Percentiles rank a stretch among this genome's conserved stretches.
These are phyloP conservation scores for Hemitrygon akajei DNA, from an alignment of 2,797 vertebrate species.

Conservation along the genomic window DNA sequence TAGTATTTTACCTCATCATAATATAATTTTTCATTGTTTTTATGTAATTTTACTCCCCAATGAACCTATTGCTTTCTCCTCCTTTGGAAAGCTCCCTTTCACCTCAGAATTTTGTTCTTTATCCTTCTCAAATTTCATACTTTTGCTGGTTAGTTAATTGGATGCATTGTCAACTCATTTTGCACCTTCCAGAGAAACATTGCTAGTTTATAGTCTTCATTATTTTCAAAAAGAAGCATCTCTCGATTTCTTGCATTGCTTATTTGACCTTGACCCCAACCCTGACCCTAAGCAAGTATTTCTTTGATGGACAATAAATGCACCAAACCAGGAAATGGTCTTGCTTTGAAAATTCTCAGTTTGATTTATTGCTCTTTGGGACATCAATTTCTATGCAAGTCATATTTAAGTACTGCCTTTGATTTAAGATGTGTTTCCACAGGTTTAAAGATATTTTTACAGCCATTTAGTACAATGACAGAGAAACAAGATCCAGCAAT, in stretches of 20 bases:
- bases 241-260: not conserved
- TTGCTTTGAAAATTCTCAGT: not conserved
- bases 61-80: too few species aligned
- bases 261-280: not conserved
- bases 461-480: not conserved
- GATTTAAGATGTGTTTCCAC: not conserved
- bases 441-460: not conserved
- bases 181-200: not conserved
- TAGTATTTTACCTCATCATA: not conserved
- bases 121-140: not conserved
- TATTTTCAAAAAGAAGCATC: not conserved
- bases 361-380: not conserved
- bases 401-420: not conserved
- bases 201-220: not conserved
- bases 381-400: not conserved
- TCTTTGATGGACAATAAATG: not conserved
- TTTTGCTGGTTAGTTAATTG: not conserved
- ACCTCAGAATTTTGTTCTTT: not conserved
- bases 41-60: not conserved
- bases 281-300: not conserved
- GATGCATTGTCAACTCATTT: not conserved
- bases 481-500: not conserved
- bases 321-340: not conserved
- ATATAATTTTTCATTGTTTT: not conserved
- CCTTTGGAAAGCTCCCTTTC: not conserved